These are phyloP conservation scores for Watsonalla cultraria DNA, from an alignment of 2,888 invertebrate species.

Conservation along the genomic window DNA sequence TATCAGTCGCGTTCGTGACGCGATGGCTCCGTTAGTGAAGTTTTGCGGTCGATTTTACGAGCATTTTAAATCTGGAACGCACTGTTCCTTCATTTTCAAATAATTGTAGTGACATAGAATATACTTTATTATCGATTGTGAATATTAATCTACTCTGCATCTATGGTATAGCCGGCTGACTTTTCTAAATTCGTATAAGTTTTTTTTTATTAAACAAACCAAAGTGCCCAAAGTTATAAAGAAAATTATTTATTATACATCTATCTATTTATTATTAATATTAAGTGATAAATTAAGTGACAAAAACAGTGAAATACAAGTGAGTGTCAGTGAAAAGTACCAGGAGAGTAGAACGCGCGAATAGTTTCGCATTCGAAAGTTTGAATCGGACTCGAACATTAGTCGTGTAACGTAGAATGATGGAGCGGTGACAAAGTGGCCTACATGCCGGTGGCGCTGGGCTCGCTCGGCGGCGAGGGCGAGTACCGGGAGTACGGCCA, in stretches of 20 bases:
- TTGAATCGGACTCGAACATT: slow-evolving; percentile 5
- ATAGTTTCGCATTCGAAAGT: slow-evolving; percentile 8
- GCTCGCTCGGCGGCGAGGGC: slow-evolving; percentile 82
- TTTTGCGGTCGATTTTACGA: slow-evolving; percentile 27
- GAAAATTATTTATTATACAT: slow-evolving; percentile 15
- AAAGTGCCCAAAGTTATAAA: slow-evolving; percentile 50
- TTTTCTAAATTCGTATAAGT: neutral
- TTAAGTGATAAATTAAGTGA: slow-evolving; percentile 6
- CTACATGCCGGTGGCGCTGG: slow-evolving; percentile 82
- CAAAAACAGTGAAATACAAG: slow-evolving; percentile 5
- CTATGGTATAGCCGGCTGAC: neutral
- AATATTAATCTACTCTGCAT: neutral
- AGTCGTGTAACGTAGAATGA: slow-evolving; percentile 38
- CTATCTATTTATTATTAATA: slow-evolving; percentile 1
- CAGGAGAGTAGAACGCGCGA: slow-evolving; percentile 26
- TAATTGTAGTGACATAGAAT: neutral
- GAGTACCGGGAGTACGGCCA: slow-evolving; percentile 75
- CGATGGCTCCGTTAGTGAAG: slow-evolving; percentile 33
- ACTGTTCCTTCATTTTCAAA: neutral
- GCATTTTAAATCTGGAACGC: slow-evolving; percentile 9
- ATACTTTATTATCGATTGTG: neutral
- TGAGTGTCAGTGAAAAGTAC: slow-evolving; percentile 21
- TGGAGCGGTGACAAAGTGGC: slow-evolving; percentile 82
- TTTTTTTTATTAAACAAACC: slow-evolving; percentile 29
- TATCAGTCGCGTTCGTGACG: slow-evolving; percentile 64